Base-by-base conservation (phyloP, 2,888 invertebrate genomes). In the Leptinotarsa rubiginosa region DNA sequence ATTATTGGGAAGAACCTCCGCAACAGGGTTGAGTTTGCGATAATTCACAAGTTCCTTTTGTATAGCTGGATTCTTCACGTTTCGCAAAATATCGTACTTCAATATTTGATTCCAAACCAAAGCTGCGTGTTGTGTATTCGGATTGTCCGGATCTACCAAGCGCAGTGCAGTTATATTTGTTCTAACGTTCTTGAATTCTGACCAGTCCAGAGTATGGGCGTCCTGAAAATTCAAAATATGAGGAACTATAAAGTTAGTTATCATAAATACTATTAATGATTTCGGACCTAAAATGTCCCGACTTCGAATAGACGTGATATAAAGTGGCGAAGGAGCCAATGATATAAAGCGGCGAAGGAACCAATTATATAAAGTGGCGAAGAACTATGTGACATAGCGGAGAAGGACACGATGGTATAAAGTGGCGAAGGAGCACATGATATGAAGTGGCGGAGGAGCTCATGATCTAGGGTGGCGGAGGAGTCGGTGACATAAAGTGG, bases 151-250 rank as follows among this genome's bases (percentile, higher is more conserved):
- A 81, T 91, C 90, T 0, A 94, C 88, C 75, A 95, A 84, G 80
- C 92, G 90, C 79, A 94, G 88, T 0, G 92, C 92, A 0, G 94
- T 93, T 3, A 95, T 92, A 82, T 94, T 94, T 0, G 93, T 92
- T 77, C 90, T 90, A 0, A 91, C 89, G 71, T 89, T 65, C 89
- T 88, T 73, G 92, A 90, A 79, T 65, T 78, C 77, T 3, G 76
- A 78, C 64, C 90, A 89, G 67, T 93, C 90, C 13, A 93, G 81
- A 2, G 91, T 92, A 79, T 93, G 92, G 13, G 94, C 89, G 83
- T 94, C 93, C 87, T 88, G 76, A 65, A 77, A 80, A 22, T 56
- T 41, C 0, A 0, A 12, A 41, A 31, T 10, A 10, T 41, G 10
- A 10, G 10, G 41, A 12, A 41, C 41, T 41, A 10, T 41, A 41